phyloP scores from a whole-genome alignment of 2,113 vertebrate genomes.

The Coryphaenoides rupestris region DNA sequence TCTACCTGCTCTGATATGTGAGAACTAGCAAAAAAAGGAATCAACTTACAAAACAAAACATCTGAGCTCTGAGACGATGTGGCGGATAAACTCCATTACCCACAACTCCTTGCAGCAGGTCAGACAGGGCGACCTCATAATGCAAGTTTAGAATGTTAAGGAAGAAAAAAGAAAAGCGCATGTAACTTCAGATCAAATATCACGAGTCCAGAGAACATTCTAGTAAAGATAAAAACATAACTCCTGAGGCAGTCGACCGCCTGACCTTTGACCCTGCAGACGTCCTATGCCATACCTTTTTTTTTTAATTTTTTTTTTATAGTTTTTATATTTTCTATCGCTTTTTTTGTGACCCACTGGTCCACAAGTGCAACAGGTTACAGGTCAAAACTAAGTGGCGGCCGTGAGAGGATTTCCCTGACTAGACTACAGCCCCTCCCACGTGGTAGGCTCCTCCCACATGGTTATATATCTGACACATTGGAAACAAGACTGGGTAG shows the following conservation, averaged over 20 bases:
- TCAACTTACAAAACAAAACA: slow-evolving; percentile 10
- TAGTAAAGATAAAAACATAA: no score
- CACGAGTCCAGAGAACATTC: no score
- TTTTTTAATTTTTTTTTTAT: not conserved
- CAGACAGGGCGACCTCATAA: slow-evolving; percentile 72
- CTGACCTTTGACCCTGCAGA: not conserved
- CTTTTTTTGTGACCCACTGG: not conserved
- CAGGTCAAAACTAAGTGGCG: slow-evolving; percentile 30
- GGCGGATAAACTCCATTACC: slow-evolving; percentile 82
- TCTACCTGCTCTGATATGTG: slow-evolving; percentile 81
- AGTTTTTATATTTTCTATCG: not conserved
- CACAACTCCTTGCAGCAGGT: slow-evolving; percentile 87
- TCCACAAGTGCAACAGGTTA: slow-evolving; percentile 31
- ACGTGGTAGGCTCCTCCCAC: no score
- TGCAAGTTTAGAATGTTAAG: slow-evolving; percentile 67
- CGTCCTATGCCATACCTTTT: no score
- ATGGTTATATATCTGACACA: slow-evolving; percentile 48
- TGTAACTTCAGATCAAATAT: no score
- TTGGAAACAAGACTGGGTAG: slow-evolving; percentile 58
- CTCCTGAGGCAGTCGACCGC: no score
- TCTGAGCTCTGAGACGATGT: slow-evolving; percentile 85
- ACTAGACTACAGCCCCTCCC: slow-evolving; percentile 48
- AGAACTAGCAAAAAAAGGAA: slow-evolving; percentile 75
- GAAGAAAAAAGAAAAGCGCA: not conserved
- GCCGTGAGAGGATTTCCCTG: slow-evolving; percentile 45